A percentile compares a stretch with the other conserved stretches of the same genome.
Conservation (phyloP, 2,797 vertebrate genomes). For the Pteronotus mesoamericanus region DNA sequence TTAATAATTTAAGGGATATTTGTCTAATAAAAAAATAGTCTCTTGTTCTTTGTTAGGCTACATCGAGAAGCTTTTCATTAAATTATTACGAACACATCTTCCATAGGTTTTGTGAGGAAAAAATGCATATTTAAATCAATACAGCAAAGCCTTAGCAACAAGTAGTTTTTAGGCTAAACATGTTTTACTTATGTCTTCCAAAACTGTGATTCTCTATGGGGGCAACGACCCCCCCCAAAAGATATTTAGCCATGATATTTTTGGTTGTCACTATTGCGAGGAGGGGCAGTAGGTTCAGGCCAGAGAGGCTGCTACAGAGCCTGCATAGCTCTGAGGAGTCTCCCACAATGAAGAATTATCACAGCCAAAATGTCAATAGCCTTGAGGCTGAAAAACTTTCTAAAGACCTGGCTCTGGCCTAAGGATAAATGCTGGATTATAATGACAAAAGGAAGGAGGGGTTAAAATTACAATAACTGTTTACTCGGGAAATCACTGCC, state of each 20-base stretch:
- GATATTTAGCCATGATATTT: background rate
- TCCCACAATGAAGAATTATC: background rate
- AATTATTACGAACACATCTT: background rate
- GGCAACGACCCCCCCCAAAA: background rate
- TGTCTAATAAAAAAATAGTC: background rate
- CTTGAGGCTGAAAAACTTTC: background rate
- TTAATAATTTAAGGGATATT: conserved; percentile 25
- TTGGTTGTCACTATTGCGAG: too few species aligned
- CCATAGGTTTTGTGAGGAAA: background rate
- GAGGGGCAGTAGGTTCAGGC: too few species aligned
- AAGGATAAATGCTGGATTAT: background rate
- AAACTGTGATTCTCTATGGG: background rate
- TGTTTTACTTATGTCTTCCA: background rate
- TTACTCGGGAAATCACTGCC: background rate
- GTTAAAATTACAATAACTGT: background rate
- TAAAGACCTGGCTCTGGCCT: background rate
- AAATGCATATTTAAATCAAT: background rate
- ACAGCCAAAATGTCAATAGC: background rate
- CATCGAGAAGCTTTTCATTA: conserved; percentile 3
- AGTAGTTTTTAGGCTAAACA: background rate
- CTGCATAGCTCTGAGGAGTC: background rate
- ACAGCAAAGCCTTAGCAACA: background rate
- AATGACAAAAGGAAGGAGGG: background rate
- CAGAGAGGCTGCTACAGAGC: background rate
- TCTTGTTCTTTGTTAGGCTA: background rate